These are phyloP conservation scores for Solen grandis DNA, from an alignment of 1,140 invertebrate species.

Conservation along the genomic window DNA sequence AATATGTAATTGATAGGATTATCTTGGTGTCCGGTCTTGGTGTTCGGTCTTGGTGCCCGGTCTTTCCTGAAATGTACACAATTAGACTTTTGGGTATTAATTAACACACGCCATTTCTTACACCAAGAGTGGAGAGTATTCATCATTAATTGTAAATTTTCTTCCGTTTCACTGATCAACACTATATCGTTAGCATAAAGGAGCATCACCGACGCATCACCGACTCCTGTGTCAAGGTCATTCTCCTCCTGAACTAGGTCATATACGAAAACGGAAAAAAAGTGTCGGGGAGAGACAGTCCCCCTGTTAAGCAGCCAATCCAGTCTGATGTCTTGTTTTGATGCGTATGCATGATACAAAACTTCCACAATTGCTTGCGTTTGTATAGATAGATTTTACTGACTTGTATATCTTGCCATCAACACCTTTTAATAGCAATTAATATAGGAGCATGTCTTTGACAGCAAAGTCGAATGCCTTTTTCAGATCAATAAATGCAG, in stretches of 20 bases:
- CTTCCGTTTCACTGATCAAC: constrained; percentile 36
- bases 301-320: constrained; percentile 8
- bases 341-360: too few relatives aligned
- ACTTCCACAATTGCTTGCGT: constrained; percentile 5
- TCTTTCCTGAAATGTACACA: too few relatives aligned
- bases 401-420: too few relatives aligned
- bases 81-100: constrained; percentile 46
- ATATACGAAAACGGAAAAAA: constrained; percentile 37
- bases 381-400: constrained; percentile 32
- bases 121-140: constrained; percentile 30
- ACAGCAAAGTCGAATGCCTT: too few relatives aligned
- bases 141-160: constrained; percentile 38
- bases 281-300: too few relatives aligned
- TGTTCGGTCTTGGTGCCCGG: too few relatives aligned
- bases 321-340: constrained; percentile 25
- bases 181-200: constrained; percentile 60
- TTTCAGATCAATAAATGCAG: too few relatives aligned
- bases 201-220: constrained; percentile 12
- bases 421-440: constrained; percentile 11
- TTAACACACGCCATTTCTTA: constrained; percentile 21
- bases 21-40: too few relatives aligned
- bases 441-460: constrained; percentile 16
- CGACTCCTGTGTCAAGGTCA: constrained; percentile 29
- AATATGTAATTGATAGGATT: too few relatives aligned
- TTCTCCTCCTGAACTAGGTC: constrained; percentile 32